Percentiles rank a stretch among this genome's conserved stretches.
phyloP scores from a whole-genome alignment of 2,113 vertebrate species.

The Psittacula cyanocephala region DNA sequence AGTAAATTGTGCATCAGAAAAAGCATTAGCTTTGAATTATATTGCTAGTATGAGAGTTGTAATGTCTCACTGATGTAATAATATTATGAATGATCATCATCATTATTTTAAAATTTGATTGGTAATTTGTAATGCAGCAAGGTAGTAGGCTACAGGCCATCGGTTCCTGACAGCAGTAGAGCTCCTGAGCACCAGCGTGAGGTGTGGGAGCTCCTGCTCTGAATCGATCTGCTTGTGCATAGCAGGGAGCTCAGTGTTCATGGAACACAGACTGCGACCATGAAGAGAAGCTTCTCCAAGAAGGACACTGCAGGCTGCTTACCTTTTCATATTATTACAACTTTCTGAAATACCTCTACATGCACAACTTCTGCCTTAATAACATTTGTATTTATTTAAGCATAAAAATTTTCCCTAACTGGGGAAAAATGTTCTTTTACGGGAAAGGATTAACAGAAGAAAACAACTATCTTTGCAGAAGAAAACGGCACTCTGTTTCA shows the following conservation, averaged over 20 bases:
- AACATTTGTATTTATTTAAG: background rate
- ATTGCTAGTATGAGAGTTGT: background rate
- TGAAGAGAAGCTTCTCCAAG: background rate
- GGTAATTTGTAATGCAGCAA: background rate
- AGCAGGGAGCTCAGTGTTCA: background rate
- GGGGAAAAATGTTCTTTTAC: background rate
- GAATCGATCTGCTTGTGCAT: accelerated
- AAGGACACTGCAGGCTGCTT: background rate
- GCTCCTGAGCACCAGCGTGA: background rate
- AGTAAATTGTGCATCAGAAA: background rate
- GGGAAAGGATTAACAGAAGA: background rate
- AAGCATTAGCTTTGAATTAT: background rate
- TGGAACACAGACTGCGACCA: accelerated
- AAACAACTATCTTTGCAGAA: too few species aligned
- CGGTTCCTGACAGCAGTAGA: background rate
- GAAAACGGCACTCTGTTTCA: background rate
- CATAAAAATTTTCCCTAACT: background rate
- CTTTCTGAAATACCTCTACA: background rate
- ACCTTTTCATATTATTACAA: accelerated
- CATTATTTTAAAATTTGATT: background rate
- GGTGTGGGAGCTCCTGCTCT: background rate
- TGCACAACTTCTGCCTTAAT: background rate
- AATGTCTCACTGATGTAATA: background rate
- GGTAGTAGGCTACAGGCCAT: background rate
- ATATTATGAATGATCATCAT: background rate